phyloP scores from a whole-genome alignment of 1,140 invertebrate species.

The Akabosia matsudoensis region DNA sequence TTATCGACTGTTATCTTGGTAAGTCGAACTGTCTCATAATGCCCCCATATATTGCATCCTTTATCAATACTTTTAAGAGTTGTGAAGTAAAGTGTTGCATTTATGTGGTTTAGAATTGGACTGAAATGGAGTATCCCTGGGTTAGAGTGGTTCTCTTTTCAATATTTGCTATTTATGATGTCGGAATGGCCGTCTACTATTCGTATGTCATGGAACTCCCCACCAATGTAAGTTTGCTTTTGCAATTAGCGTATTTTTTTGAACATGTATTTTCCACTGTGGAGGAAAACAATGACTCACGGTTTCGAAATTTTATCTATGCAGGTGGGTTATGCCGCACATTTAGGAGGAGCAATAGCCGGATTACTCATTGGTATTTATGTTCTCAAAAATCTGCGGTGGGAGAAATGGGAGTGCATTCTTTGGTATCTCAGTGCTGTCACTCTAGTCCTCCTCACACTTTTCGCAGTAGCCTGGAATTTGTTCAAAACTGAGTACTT shows the following conservation, averaged over 20 bases:
- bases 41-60: not conserved
- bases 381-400: slow-evolving; percentile 59
- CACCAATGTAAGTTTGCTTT: not conserved
- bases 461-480: slow-evolving; percentile 40
- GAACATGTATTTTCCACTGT: not conserved
- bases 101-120: slow-evolving; percentile 52
- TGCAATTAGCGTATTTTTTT: not conserved
- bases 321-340: slow-evolving; percentile 54
- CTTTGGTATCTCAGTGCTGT: slow-evolving; percentile 39
- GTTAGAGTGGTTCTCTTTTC: slow-evolving; percentile 71
- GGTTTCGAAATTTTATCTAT: not conserved
- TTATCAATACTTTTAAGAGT: not conserved
- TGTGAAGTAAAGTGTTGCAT: not conserved
- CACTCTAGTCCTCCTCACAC: slow-evolving; percentile 22
- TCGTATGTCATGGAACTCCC: slow-evolving; percentile 2
- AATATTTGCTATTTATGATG: slow-evolving; percentile 49
- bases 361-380: slow-evolving; percentile 59
- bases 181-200: slow-evolving; percentile 54
- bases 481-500: slow-evolving; percentile 39
- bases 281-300: not conserved
- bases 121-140: slow-evolving; percentile 55
- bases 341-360: slow-evolving; percentile 59
- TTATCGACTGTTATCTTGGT: slow-evolving; percentile 62
- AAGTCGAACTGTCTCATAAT: slow-evolving; percentile 32
- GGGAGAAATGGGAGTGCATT: slow-evolving; percentile 55